Evolutionary conservation across 2,113 vertebrate species (phyloP), one percentile per base, ranked within the genome.

Genomic region (Sapajus apella): DNA sequence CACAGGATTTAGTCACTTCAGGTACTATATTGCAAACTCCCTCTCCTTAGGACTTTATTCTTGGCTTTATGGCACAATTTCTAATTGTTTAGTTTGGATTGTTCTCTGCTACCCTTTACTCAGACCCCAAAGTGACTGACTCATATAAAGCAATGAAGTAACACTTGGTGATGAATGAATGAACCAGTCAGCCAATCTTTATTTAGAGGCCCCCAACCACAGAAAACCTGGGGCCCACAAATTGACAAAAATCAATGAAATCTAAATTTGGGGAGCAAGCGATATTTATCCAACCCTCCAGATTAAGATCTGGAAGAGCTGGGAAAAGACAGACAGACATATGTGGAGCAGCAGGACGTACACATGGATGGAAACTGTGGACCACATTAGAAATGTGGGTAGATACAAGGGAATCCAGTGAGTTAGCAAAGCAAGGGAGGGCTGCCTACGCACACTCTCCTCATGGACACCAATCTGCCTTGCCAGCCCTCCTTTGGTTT

Each of bases 221-320:
- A 91, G 86, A 82, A 37, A 58, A 87, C 55, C 12, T 12, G 17
- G 32, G 37, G 14, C 20, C 5, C n/a, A 58, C 11, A 10, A 90
- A 90, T 37, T 91, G 73, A 87, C 77, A 45, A 96, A 95, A 84
- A 80, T 23, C 47, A 84, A 43, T n/a, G 18, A 93, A 79, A 80
- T 43, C 11, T 61, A 68, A 12, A 64, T 40, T 25, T 16, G 21
- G 16, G 47, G 9, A 6, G 17, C 76, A 25, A 21, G 27, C 0
- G 1, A 13, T 68, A n/a, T 85, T 85, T 79, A 47, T 2, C 0
- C 11, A 77, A 66, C n/a, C 50, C 23, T 85, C 35, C 47, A 73
- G 27, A 20, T 80, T 85, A 66, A 89, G 70, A 85, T 32, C 9
- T 77, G 56, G 16, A 88, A 37, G 35, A 82, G 14, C 16, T 83